Conservation (phyloP, 2,888 invertebrate genomes). For the Dynastes grantii region DNA sequence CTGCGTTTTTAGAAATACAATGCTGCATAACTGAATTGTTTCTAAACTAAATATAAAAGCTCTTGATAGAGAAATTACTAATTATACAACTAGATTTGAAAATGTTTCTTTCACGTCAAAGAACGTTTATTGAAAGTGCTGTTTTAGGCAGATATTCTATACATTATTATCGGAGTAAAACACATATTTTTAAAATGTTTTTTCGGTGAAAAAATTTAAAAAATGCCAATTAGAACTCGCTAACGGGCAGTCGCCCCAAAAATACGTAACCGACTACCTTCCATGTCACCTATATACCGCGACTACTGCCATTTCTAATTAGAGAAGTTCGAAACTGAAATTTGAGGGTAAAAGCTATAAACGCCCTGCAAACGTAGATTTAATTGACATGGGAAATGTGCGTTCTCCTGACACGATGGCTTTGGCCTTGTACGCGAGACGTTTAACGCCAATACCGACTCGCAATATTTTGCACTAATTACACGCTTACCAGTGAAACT, state of each 20-base stretch:
- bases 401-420: neutral
- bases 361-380: conserved; percentile 2
- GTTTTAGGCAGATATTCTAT: no score
- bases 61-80: no score
- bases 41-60: no score
- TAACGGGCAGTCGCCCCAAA: neutral
- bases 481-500: conserved; percentile 23
- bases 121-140: no score
- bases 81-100: no score
- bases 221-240: neutral
- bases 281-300: neutral
- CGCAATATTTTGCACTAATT: conserved; percentile 33
- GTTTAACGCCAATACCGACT: conserved; percentile 17
- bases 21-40: no score
- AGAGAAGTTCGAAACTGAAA: conserved; percentile 16
- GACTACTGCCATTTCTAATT: conserved; percentile 21
- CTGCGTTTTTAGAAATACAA: no score
- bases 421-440: neutral
- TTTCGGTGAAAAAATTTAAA: neutral
- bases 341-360: conserved; percentile 4
- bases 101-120: no score
- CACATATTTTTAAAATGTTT: no score
- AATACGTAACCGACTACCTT: neutral
- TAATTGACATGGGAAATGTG: conserved; percentile 18
- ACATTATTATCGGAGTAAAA: no score